phyloP scores from a whole-genome alignment of 2,113 vertebrate species.

The Tachysurus vachellii region DNA sequence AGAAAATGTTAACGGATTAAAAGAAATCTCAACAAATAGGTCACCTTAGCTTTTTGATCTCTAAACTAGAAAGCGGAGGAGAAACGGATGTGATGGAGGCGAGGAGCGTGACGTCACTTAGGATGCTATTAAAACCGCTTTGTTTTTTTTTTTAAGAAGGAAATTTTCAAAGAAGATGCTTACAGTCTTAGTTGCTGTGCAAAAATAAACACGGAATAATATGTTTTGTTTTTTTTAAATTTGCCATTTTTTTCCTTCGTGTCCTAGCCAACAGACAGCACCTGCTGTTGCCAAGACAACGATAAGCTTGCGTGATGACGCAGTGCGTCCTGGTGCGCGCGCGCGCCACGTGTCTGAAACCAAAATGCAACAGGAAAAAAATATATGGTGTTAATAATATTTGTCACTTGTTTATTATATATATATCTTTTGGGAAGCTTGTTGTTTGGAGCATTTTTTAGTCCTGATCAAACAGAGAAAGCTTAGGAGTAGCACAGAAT shows the following conservation, averaged over 20 bases:
- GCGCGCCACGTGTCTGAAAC: neutral
- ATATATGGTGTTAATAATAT: neutral
- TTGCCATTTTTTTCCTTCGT: neutral
- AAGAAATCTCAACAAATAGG: neutral
- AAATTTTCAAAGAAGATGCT: neutral
- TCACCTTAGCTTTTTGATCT: neutral
- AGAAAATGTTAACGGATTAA: neutral
- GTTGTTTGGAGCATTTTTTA: neutral
- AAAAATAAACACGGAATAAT: neutral
- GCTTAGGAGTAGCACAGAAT: neutral
- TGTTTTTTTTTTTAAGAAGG: neutral
- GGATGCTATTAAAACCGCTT: neutral
- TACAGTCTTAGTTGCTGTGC: neutral
- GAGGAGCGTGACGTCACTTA: neutral
- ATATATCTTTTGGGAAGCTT: neutral
- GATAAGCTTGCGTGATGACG: neutral
- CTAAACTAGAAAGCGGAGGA: neutral
- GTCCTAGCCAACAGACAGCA: neutral
- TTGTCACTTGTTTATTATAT: neutral
- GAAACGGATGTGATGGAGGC: neutral
- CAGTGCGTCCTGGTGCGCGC: neutral
- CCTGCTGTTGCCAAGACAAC: slow-evolving; percentile 20
- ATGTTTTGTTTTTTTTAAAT: neutral
- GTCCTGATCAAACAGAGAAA: too few relatives aligned
- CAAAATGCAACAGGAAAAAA: neutral